Conservation (phyloP, 2,797 vertebrate genomes). For the Zenarchopterus dispar region DNA sequence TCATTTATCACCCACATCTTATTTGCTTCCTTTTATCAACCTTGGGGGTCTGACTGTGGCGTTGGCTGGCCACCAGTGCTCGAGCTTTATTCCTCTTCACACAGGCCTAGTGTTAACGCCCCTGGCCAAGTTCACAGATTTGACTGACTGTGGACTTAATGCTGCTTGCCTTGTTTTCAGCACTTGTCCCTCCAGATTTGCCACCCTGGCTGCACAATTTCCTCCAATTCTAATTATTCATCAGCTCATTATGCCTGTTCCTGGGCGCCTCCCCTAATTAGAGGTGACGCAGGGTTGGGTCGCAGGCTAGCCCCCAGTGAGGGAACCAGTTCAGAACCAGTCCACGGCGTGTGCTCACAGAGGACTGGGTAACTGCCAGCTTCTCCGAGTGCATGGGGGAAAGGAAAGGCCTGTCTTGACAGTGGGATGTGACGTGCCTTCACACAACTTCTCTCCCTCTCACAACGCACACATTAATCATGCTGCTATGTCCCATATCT, state of each 20-base stretch:
- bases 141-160: conserved; percentile 96
- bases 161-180: conserved; percentile 92
- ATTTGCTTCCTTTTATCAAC: conserved; percentile 76
- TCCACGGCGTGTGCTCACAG: conserved; percentile 60
- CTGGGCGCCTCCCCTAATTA: conserved; percentile 81
- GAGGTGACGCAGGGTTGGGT: conserved; percentile 80
- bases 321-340: conserved; percentile 86
- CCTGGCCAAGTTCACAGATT: conserved; percentile 85
- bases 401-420: conserved; percentile 57
- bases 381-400: conserved; percentile 59
- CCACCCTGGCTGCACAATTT: conserved; percentile 88
- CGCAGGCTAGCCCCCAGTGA: conserved; percentile 81
- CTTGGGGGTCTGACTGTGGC: conserved; percentile 72
- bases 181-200: conserved; percentile 97
- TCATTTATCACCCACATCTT: conserved; percentile 78
- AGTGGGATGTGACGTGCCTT: conserved; percentile 71
- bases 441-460: conserved; percentile 45
- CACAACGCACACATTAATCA: conserved; percentile 44
- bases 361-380: conserved; percentile 78
- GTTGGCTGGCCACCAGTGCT: conserved; percentile 88
- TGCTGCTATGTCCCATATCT: conserved; percentile 55
- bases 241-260: conserved; percentile 83
- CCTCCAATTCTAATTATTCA: conserved; percentile 91
- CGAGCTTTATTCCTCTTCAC: conserved; percentile 83
- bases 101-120: conserved; percentile 87